These are phyloP conservation scores for Anolis apletophallus DNA, from an alignment of 2,797 vertebrate species.

Conservation along the genomic window DNA sequence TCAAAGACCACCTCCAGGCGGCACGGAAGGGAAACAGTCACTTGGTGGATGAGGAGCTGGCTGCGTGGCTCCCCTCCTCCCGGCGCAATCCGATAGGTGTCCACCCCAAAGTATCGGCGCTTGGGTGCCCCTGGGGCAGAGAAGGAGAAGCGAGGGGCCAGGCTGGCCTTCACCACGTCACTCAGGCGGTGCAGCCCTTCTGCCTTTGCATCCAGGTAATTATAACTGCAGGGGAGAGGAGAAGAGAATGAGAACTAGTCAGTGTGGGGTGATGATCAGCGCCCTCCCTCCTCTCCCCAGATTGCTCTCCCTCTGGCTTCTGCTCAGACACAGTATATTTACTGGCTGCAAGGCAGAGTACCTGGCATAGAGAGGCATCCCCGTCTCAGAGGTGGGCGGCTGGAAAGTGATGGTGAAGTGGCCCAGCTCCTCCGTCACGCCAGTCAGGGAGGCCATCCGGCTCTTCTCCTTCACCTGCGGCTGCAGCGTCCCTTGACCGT, in stretches of 20 bases:
- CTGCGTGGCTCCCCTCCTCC: slow-evolving; percentile 56
- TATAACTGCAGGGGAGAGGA: slow-evolving; percentile 81
- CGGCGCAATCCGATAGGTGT: slow-evolving; percentile 76
- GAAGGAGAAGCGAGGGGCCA: slow-evolving; percentile 86
- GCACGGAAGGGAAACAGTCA: slow-evolving; percentile 87
- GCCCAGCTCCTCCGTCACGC: slow-evolving; percentile 89
- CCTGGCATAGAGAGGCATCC: slow-evolving; percentile 85
- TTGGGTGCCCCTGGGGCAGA: slow-evolving; percentile 80
- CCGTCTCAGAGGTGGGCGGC: slow-evolving; percentile 80
- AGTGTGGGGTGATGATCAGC: rapidly evolving
- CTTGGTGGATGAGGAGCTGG: slow-evolving; percentile 89
- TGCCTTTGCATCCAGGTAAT: slow-evolving; percentile 84
- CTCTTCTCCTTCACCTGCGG: slow-evolving; percentile 81
- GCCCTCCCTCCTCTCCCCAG: too few species aligned
- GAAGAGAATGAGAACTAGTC: not conserved
- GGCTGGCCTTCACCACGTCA: slow-evolving; percentile 87
- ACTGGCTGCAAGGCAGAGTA: too few species aligned
- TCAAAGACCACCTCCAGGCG: slow-evolving; percentile 90
- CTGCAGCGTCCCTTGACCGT: slow-evolving; percentile 85
- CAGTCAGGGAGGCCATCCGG: slow-evolving; percentile 85
- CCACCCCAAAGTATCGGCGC: slow-evolving; percentile 86
- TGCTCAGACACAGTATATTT: too few species aligned
- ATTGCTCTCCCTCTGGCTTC: too few species aligned
- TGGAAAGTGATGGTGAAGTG: slow-evolving; percentile 89
- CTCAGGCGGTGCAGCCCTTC: slow-evolving; percentile 90